phyloP scores from a whole-genome alignment of 2,888 invertebrate genomes.

The Macaria liturata region DNA sequence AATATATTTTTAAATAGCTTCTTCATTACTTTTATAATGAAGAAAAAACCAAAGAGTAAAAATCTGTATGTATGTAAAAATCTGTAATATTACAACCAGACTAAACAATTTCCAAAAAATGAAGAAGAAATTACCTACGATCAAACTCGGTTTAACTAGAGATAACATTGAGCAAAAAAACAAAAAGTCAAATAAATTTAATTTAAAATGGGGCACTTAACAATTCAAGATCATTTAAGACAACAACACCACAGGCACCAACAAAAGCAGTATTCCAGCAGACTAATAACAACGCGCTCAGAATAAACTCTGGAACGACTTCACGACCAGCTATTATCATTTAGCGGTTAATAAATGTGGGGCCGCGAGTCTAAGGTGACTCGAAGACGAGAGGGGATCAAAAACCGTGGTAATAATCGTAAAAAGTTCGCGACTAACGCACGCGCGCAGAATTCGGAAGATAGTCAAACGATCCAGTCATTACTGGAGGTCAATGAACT shows the following conservation, averaged over 20 bases:
- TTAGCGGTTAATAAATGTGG: slow-evolving; percentile 74
- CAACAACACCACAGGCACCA: not conserved
- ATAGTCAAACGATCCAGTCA: slow-evolving; percentile 62
- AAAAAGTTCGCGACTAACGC: slow-evolving; percentile 74
- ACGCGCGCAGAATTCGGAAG: slow-evolving; percentile 71
- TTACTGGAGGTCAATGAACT: slow-evolving; percentile 42
- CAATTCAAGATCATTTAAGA: no score
- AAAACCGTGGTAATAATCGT: slow-evolving; percentile 76
- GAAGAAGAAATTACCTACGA: no score
- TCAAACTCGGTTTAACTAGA: no score
- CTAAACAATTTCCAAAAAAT: no score
- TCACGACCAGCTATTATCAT: slow-evolving; percentile 69
- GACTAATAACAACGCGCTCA: slow-evolving; percentile 48
- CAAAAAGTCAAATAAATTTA: no score
- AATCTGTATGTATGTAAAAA: no score
- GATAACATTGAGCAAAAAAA: no score
- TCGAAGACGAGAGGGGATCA: slow-evolving; percentile 63
- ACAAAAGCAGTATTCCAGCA: slow-evolving; percentile 9
- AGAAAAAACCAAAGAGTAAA: no score
- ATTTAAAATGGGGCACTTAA: no score
- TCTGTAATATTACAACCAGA: no score
- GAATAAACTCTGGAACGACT: slow-evolving; percentile 64
- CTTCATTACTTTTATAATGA: no score
- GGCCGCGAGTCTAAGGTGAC: slow-evolving; percentile 65
- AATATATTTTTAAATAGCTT: no score